phyloP scores from a whole-genome alignment of 2,888 invertebrate genomes.

The Stenolophus ochropezus region DNA sequence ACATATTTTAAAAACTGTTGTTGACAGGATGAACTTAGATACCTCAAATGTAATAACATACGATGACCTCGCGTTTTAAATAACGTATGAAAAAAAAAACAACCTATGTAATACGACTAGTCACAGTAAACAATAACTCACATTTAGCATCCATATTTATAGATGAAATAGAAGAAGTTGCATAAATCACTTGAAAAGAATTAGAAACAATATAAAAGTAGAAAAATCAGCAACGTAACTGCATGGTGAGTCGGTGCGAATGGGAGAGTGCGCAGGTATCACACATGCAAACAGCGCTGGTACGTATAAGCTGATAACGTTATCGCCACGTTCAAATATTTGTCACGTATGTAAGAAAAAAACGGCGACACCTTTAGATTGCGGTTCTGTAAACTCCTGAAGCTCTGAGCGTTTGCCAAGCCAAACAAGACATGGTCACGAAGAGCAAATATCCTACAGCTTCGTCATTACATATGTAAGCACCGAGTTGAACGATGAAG shows the following conservation, averaged over 20 bases:
- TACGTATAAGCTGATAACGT: slow-evolving; percentile 51
- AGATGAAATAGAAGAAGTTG: neutral
- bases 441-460: slow-evolving; percentile 3
- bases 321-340: slow-evolving; percentile 58
- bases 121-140: neutral
- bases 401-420: slow-evolving; percentile 5
- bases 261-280: slow-evolving; percentile 33
- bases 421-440: slow-evolving; percentile 14
- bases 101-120: neutral
- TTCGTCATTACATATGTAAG: slow-evolving; percentile 29
- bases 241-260: slow-evolving; percentile 2
- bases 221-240: neutral
- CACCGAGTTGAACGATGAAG: neutral
- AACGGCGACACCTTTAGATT: slow-evolving; percentile 27
- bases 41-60: too few relatives aligned
- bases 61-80: too few relatives aligned
- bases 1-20: too few relatives aligned
- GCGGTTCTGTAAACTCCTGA: slow-evolving; percentile 26
- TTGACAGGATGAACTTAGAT: too few relatives aligned
- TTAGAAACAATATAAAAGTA: neutral
- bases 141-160: slow-evolving; percentile 18
- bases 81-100: too few relatives aligned
- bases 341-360: slow-evolving; percentile 57
- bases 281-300: slow-evolving; percentile 43
- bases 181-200: neutral